Percentiles rank a stretch among this genome's conserved stretches.
phyloP scores from a whole-genome alignment of 2,888 invertebrate species.

The Empis livida region DNA sequence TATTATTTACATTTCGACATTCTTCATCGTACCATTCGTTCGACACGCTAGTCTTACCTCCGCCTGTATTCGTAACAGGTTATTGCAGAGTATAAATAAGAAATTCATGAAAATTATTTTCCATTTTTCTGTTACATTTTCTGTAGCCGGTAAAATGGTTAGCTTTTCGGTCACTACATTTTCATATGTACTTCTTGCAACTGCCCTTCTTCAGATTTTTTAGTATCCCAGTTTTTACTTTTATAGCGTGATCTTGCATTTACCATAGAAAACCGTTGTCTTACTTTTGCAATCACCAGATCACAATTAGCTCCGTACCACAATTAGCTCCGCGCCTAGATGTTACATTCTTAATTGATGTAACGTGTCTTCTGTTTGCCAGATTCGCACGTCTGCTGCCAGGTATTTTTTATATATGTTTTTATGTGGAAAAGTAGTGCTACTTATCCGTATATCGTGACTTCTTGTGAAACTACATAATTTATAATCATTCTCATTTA shows the following conservation, averaged over 20 bases:
- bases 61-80: neutral
- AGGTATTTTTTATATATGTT: neutral
- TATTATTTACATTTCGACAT: neutral
- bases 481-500: neutral
- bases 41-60: neutral
- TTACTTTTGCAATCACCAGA: neutral
- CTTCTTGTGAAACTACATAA: too few relatives aligned
- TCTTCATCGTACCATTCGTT: neutral
- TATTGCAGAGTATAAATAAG: neutral
- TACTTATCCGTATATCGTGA: neutral
- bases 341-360: neutral
- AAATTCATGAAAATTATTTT: too few relatives aligned
- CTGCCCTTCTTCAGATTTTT: neutral
- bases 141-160: neutral
- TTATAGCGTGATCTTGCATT: neutral
- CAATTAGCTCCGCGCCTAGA: neutral
- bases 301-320: neutral
- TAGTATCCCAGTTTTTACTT: neutral
- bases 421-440: neutral
- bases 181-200: neutral
- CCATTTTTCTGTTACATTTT: neutral
- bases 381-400: neutral
- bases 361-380: neutral
- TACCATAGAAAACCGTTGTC: neutral
- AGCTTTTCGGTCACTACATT: neutral